Evolutionary conservation across 2,888 invertebrate genomes (phyloP).

Genomic region (Iphiclides podalirius): DNA sequence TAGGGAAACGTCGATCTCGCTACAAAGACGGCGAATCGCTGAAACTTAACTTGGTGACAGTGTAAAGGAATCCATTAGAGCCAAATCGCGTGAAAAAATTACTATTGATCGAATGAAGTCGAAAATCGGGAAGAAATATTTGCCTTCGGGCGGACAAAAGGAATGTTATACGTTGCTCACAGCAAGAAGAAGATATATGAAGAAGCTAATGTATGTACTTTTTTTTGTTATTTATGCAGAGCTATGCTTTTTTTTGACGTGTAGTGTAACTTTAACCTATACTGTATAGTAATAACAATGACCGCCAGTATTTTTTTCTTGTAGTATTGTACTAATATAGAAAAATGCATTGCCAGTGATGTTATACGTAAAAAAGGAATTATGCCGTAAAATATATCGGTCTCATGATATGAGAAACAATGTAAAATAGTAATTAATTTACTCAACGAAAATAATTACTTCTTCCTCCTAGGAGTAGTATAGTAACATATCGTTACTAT

Average conservation of each 20-base stretch:
- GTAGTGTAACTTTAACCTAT: no score
- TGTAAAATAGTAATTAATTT: no score
- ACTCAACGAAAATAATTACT: no score
- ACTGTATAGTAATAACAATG: no score
- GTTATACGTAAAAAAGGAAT: no score
- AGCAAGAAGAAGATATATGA: slow-evolving; percentile 83
- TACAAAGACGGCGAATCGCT: slow-evolving; percentile 20
- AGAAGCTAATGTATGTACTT: slow-evolving; percentile 82
- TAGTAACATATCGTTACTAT: no score
- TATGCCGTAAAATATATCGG: no score
- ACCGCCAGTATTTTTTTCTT: no score
- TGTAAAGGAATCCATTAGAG: slow-evolving; percentile 27
- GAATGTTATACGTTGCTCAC: slow-evolving; percentile 82
- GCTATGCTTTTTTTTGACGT: slow-evolving; percentile 1
- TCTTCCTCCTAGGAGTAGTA: no score
- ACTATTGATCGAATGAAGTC: slow-evolving; percentile 70
- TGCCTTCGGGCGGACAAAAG: slow-evolving; percentile 79
- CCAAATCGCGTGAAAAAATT: slow-evolving; percentile 32
- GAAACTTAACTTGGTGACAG: slow-evolving; percentile 26
- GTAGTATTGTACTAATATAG: no score
- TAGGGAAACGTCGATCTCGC: slow-evolving; percentile 31
- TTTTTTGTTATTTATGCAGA: slow-evolving; percentile 5
- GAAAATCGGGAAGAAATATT: slow-evolving; percentile 79
- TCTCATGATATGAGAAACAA: no score
- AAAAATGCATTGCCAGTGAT: no score